Conservation (phyloP, 2,797 vertebrate genomes). For the Coccyzus lansbergi region DNA sequence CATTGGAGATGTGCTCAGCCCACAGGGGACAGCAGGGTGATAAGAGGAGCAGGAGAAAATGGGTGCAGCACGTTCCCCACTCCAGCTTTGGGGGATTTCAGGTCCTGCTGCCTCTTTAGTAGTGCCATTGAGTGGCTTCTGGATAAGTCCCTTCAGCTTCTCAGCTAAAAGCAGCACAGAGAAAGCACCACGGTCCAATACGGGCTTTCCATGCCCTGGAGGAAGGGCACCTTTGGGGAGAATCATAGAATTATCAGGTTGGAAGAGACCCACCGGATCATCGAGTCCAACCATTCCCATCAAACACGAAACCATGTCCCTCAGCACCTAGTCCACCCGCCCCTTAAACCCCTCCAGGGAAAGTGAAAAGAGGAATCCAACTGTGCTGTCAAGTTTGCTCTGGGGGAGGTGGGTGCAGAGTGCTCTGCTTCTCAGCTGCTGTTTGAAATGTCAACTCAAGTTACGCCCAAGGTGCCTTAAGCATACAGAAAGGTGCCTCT, state of each 20-base stretch:
- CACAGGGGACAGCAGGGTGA: accelerated
- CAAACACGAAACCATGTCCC: no score
- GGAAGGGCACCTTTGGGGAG: neutral
- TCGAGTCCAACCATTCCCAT: no score
- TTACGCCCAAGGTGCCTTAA: constrained; percentile 67
- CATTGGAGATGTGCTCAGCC: neutral
- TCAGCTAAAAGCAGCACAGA: neutral
- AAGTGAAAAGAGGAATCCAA: constrained; percentile 45
- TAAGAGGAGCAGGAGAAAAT: neutral
- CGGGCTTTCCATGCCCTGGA: neutral
- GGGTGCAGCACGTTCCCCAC: neutral
- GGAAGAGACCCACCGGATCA: no score
- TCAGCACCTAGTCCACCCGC: no score
- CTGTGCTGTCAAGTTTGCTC: constrained; percentile 39
- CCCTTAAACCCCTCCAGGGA: no score
- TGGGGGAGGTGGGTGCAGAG: constrained; percentile 24
- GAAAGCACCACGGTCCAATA: no score
- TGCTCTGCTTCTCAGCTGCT: constrained; percentile 22
- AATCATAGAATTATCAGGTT: no score
- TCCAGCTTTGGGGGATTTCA: neutral
- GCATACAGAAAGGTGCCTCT: constrained; percentile 61
- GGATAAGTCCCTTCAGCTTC: neutral
- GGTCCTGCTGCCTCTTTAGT: neutral
- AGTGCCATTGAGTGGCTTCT: neutral
- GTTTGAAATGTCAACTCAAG: constrained; percentile 50